Percentiles rank a stretch among this genome's conserved stretches.
Conservation (phyloP, 2,888 invertebrate species). For the Drosophila bunnanda region DNA sequence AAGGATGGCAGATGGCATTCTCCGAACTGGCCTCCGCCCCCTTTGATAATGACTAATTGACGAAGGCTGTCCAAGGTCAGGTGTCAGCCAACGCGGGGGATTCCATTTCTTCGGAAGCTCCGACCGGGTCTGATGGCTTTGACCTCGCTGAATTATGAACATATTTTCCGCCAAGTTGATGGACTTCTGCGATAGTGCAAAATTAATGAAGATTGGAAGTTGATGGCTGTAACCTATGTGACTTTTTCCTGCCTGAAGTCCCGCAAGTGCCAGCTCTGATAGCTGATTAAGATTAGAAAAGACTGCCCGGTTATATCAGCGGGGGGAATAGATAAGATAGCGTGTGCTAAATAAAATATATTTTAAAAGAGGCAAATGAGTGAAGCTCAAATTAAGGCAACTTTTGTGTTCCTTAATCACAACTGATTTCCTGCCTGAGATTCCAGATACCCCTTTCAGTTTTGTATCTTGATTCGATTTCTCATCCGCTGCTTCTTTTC, state of each 20-base stretch:
- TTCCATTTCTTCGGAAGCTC: constrained; percentile 25
- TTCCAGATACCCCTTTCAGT: constrained; percentile 15
- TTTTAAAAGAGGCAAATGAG: constrained; percentile 4
- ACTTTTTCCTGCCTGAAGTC: not conserved
- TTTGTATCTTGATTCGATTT: constrained; percentile 34
- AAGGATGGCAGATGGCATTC: constrained; percentile 15
- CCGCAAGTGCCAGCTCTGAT: constrained; percentile 5
- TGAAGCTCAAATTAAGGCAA: not conserved
- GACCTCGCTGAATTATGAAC: constrained; percentile 47
- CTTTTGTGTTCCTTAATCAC: constrained; percentile 10
- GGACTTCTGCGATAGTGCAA: constrained; percentile 35
- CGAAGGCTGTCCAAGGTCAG: constrained; percentile 46
- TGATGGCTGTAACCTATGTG: constrained; percentile 18
- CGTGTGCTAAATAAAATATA: constrained; percentile 26
- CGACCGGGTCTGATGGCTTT: constrained; percentile 55
- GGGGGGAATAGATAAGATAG: constrained; percentile 32
- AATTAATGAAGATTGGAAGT: constrained; percentile 38
- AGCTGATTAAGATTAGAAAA: constrained; percentile 10
- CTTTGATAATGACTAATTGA: constrained; percentile 52
- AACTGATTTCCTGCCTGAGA: constrained; percentile 20
- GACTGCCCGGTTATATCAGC: constrained; percentile 10
- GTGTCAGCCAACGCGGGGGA: constrained; percentile 23
- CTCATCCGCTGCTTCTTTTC: constrained; percentile 12
- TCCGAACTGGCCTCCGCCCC: not conserved
- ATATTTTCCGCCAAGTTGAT: constrained; percentile 37